Percentiles rank a stretch among this genome's conserved stretches.
Conservation (phyloP, 2,113 vertebrate species). For the Hucho hucho region DNA sequence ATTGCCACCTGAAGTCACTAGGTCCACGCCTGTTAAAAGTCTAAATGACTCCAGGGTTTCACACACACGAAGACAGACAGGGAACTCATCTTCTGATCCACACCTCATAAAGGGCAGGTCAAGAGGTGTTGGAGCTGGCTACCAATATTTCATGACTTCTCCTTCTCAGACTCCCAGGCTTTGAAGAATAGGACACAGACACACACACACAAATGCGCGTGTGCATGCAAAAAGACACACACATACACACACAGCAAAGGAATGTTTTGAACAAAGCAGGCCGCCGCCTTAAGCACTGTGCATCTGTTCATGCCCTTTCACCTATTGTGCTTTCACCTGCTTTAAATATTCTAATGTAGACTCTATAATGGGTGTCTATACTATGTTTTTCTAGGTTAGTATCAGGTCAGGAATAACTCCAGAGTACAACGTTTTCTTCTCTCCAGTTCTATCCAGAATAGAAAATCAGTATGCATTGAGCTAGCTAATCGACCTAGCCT, state of each 20-base stretch:
- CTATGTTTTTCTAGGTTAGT: too few species aligned
- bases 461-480: too few species aligned
- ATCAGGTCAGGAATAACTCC: too few species aligned
- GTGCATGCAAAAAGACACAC: background rate
- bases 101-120: background rate
- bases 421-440: too few species aligned
- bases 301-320: too few species aligned
- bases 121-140: too few species aligned
- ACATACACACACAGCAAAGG: background rate
- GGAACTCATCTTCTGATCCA: background rate
- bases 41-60: background rate
- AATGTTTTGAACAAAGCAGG: background rate
- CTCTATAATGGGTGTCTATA: too few species aligned
- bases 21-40: conserved; percentile 8
- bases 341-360: too few species aligned
- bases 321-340: too few species aligned
- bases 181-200: background rate
- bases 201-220: background rate
- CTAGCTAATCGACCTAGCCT: too few species aligned
- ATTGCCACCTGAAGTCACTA: background rate
- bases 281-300: too few species aligned
- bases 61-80: background rate
- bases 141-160: background rate
- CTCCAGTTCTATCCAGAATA: too few species aligned
- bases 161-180: background rate